These are phyloP conservation scores for Campylorhamphus procurvoides DNA, from an alignment of 2,113 vertebrate species.

Conservation along the genomic window DNA sequence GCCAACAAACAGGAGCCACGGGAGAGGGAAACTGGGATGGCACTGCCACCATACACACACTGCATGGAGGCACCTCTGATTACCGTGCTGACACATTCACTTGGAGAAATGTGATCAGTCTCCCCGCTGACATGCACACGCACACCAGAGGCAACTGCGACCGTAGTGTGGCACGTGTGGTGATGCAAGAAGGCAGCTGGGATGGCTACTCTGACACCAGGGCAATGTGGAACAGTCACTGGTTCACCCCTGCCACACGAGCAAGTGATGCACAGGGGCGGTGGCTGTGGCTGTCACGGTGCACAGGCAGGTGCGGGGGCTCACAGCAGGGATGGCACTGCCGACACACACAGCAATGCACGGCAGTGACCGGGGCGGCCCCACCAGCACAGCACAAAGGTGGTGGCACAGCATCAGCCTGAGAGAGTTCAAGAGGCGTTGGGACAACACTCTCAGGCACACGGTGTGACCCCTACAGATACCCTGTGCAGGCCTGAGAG, in stretches of 20 bases:
- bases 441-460: not conserved
- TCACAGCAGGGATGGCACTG: not conserved
- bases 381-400: not conserved
- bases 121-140: not conserved
- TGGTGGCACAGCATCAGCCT: not conserved
- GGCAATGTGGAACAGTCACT: not conserved
- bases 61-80: not conserved
- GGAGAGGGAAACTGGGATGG: not conserved
- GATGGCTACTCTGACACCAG: not conserved
- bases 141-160: not conserved
- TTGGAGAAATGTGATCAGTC: not conserved
- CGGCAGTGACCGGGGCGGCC: not conserved
- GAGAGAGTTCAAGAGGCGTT: not conserved
- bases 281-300: not conserved
- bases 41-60: not conserved
- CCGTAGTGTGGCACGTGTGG: rapidly evolving
- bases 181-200: not conserved
- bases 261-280: not conserved
- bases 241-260: not conserved
- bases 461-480: rapidly evolving
- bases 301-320: not conserved
- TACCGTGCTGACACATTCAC: too few relatives aligned
- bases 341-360: not conserved
- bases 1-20: not conserved
- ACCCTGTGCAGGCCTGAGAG: not conserved